phyloP scores from a whole-genome alignment of 2,113 vertebrate genomes.

The Grantiella picta region DNA sequence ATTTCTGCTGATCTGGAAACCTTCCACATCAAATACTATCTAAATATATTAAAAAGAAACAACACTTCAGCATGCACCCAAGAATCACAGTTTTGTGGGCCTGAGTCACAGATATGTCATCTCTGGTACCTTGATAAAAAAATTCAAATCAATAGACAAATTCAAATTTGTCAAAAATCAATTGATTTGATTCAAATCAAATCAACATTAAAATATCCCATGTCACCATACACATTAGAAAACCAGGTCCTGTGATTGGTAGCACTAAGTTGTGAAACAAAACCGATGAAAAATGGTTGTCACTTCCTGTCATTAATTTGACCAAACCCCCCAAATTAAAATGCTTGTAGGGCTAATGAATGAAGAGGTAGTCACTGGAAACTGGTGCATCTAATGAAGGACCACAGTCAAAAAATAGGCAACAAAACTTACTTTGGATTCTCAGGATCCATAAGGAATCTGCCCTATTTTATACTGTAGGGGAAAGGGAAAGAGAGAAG shows the following conservation, averaged over 20 bases:
- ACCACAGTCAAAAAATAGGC: background rate
- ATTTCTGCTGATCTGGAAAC: background rate
- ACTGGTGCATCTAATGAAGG: background rate
- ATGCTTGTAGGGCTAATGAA: background rate
- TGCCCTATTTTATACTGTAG: background rate
- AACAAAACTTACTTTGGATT: background rate
- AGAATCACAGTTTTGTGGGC: background rate
- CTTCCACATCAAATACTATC: background rate
- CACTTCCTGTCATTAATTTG: background rate
- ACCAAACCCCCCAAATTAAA: rapidly evolving
- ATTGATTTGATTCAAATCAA: too few relatives aligned
- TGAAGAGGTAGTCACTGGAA: background rate
- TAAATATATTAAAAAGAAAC: background rate
- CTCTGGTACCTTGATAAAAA: background rate
- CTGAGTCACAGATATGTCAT: background rate
- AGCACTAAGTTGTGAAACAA: background rate
- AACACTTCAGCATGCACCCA: background rate
- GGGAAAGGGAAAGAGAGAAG: background rate
- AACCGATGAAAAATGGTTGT: background rate
- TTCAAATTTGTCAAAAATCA: too few relatives aligned
- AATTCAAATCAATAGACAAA: background rate
- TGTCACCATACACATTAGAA: background rate
- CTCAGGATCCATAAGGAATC: background rate
- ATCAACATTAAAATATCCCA: background rate
- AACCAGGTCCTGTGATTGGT: background rate